phyloP scores from a whole-genome alignment of 2,888 invertebrate genomes.

The Ceraclea dissimilis region DNA sequence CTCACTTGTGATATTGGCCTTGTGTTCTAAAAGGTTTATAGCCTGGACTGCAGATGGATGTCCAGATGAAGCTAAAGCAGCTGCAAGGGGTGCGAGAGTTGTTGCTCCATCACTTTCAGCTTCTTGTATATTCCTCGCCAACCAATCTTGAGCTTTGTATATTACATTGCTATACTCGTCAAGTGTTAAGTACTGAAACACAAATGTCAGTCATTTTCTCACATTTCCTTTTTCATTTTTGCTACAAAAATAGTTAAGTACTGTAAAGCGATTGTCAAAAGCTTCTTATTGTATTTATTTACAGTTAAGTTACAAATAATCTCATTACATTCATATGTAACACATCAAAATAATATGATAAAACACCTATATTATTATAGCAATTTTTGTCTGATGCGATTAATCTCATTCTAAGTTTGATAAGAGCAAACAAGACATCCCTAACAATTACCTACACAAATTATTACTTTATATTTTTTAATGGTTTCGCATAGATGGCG shows the following conservation, averaged over 20 bases:
- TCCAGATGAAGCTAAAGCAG: constrained; percentile 65
- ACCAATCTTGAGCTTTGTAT: constrained; percentile 69
- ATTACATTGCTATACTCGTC: constrained; percentile 55
- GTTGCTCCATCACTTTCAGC: constrained; percentile 61
- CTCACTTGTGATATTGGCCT: constrained; percentile 44
- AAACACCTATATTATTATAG: too few relatives aligned
- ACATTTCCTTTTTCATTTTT: not conserved
- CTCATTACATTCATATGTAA: too few relatives aligned
- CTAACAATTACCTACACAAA: too few relatives aligned
- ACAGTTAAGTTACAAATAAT: too few relatives aligned
- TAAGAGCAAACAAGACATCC: too few relatives aligned
- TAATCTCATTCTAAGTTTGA: too few relatives aligned
- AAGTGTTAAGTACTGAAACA: constrained; percentile 16
- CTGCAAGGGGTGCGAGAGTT: constrained; percentile 62
- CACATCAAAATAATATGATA: too few relatives aligned
- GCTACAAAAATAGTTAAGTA: not conserved
- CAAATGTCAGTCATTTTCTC: not conserved
- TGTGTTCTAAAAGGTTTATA: constrained; percentile 40
- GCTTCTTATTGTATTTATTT: too few relatives aligned
- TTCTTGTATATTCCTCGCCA: constrained; percentile 59
- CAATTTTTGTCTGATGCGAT: too few relatives aligned
- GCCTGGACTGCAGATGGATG: constrained; percentile 42
- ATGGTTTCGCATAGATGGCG: too few relatives aligned
- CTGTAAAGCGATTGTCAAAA: too few relatives aligned
- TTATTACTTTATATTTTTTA: too few relatives aligned